Percentiles rank a stretch among this genome's conserved stretches.
These are phyloP conservation scores for Ginglymostoma cirratum DNA, from an alignment of 2,113 vertebrate genomes.

Conservation along the genomic window DNA sequence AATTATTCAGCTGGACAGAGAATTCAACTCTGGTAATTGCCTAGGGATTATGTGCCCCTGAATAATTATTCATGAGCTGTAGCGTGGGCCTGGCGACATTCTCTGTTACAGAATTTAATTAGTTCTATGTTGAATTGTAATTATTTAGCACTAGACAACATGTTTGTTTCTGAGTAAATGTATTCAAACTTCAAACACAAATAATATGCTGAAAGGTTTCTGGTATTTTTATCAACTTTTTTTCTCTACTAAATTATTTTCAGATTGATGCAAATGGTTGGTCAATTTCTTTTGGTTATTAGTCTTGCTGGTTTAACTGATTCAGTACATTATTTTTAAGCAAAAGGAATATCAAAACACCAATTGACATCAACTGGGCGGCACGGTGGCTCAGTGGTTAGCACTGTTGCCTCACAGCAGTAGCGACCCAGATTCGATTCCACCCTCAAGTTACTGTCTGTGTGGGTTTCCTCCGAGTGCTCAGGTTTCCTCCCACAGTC, in stretches of 20 bases:
- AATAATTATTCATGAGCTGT: constrained; percentile 13
- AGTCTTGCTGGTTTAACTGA: not conserved
- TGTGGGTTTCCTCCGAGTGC: no score
- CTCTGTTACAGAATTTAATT: not conserved
- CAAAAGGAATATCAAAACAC: not conserved
- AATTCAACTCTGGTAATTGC: not conserved
- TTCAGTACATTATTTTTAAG: not conserved
- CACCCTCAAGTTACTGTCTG: no score
- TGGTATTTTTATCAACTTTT: not conserved
- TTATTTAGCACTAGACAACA: not conserved
- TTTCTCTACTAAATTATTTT: not conserved
- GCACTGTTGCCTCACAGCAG: no score
- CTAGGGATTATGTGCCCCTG: not conserved
- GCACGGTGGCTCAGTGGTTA: no score
- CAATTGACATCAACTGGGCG: not conserved
- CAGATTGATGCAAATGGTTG: not conserved
- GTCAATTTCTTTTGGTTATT: not conserved
- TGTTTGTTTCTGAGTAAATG: not conserved
- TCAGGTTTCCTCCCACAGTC: no score
- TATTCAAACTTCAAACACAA: not conserved
- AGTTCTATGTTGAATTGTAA: constrained; percentile 1
- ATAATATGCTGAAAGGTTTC: not conserved
- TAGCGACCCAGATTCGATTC: no score
- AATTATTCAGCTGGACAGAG: not conserved
- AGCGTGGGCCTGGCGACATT: not conserved